Percentiles rank a stretch among this genome's conserved stretches.
Evolutionary conservation across 2,888 invertebrate genomes (phyloP).

Genomic region (Tolmerus cingulatus): DNA sequence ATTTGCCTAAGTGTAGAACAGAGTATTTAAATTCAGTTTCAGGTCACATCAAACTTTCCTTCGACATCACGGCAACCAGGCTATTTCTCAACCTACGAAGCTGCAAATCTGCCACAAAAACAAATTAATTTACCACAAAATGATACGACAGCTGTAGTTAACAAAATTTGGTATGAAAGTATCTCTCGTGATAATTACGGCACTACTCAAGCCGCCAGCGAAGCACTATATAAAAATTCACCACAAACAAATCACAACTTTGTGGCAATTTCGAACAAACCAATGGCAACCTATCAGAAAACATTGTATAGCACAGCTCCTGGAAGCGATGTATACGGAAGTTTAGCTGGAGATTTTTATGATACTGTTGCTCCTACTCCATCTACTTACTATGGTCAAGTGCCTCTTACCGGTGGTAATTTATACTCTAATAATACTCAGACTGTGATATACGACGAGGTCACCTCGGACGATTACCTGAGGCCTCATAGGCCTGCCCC

Average conservation of each 20-base stretch:
- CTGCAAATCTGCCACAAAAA: conserved; percentile 52
- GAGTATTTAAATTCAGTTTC: background rate
- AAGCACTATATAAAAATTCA: conserved; percentile 38
- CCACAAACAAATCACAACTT: conserved; percentile 56
- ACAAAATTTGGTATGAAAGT: conserved; percentile 66
- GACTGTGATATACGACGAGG: conserved; percentile 61
- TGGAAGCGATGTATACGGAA: conserved; percentile 54
- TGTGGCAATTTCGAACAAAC: conserved; percentile 61
- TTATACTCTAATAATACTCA: conserved; percentile 44
- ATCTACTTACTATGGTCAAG: conserved; percentile 59
- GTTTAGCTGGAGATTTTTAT: conserved; percentile 56
- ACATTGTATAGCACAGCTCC: conserved; percentile 54
- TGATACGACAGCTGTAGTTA: conserved; percentile 61
- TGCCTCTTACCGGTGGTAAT: conserved; percentile 53
- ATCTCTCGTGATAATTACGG: conserved; percentile 52
- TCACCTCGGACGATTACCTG: conserved; percentile 60
- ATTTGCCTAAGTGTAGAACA: background rate
- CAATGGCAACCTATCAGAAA: conserved; percentile 51
- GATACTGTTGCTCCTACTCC: conserved; percentile 59
- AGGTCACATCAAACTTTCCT: conserved; percentile 13
- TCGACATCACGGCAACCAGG: background rate
- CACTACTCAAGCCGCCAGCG: conserved; percentile 43
- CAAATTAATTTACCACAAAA: conserved; percentile 57
- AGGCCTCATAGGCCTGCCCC: conserved; percentile 71
- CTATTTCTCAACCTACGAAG: background rate